phyloP scores from a whole-genome alignment of 2,888 invertebrate species.

The Pocota personata region DNA sequence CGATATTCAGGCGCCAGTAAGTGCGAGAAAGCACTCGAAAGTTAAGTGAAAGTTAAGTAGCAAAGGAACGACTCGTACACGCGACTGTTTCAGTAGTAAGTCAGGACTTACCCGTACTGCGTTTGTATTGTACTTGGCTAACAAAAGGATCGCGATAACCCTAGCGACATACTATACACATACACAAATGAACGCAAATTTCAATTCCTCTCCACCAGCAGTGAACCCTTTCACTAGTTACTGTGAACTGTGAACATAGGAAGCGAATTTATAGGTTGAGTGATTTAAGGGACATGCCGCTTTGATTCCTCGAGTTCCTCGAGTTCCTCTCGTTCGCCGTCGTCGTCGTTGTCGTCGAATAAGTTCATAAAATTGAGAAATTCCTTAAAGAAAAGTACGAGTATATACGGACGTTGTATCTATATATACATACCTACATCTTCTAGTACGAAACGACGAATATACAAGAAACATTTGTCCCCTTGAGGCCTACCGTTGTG shows the following conservation, averaged over 20 bases:
- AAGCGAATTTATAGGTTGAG: conserved; percentile 69
- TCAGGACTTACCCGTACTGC: conserved; percentile 49
- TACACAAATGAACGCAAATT: conserved; percentile 45
- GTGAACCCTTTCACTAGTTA: neutral
- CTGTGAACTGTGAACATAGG: conserved; percentile 42
- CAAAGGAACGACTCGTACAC: conserved; percentile 45
- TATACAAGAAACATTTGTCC: conserved; percentile 51
- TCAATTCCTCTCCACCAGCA: neutral
- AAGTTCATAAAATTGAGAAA: conserved; percentile 67
- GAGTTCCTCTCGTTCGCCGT: conserved; percentile 39
- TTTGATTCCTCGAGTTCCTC: conserved; percentile 44
- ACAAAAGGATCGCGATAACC: conserved; percentile 42
- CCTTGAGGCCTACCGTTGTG: conserved; percentile 49
- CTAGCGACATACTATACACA: conserved; percentile 22
- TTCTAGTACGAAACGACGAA: conserved; percentile 1
- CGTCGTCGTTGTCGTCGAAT: conserved; percentile 54
- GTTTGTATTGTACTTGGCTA: conserved; percentile 38
- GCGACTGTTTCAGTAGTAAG: conserved; percentile 41
- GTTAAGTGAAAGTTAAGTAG: conserved; percentile 66
- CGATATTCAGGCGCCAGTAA: conserved; percentile 58
- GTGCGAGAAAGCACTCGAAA: conserved; percentile 66
- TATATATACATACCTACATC: neutral
- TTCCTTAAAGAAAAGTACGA: conserved; percentile 59
- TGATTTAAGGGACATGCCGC: conserved; percentile 61
- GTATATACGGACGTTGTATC: too few relatives aligned